Percentiles rank a stretch among this genome's conserved stretches.
These are phyloP conservation scores for Alectura lathami DNA, from an alignment of 2,113 vertebrate species.

Conservation along the genomic window DNA sequence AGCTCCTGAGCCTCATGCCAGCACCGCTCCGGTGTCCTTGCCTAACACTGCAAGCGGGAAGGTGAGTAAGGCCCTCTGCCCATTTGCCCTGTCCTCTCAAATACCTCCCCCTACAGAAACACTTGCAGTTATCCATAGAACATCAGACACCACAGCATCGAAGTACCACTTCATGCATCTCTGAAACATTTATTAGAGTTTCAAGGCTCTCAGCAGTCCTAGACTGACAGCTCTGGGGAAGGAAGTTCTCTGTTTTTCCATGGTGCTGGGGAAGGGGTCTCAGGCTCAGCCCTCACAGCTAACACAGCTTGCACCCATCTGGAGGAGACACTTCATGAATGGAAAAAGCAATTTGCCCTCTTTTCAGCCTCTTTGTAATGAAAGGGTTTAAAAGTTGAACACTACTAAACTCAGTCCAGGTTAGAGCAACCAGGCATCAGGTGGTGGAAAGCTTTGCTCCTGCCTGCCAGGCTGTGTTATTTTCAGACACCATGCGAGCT, in stretches of 20 bases:
- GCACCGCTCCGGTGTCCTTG: neutral
- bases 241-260: neutral
- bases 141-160: neutral
- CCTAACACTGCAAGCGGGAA: neutral
- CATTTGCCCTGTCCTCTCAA: neutral
- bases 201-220: neutral
- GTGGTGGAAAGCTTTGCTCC: conserved; percentile 7
- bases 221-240: neutral
- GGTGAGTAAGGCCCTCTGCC: neutral
- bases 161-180: neutral
- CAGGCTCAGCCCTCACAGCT: neutral
- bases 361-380: neutral
- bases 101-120: neutral
- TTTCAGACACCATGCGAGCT: neutral
- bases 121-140: neutral
- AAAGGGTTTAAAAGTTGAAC: neutral
- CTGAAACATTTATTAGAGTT: neutral
- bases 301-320: neutral
- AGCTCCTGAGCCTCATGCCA: neutral
- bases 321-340: neutral
- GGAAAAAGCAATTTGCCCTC: neutral
- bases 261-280: neutral
- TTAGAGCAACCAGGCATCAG: neutral
- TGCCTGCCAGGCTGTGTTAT: neutral
- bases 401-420: neutral